A percentile compares a stretch with the other conserved stretches of the same genome.
These are phyloP conservation scores for Propsilocerus akamusi DNA, from an alignment of 1,140 invertebrate species.

Conservation along the genomic window DNA sequence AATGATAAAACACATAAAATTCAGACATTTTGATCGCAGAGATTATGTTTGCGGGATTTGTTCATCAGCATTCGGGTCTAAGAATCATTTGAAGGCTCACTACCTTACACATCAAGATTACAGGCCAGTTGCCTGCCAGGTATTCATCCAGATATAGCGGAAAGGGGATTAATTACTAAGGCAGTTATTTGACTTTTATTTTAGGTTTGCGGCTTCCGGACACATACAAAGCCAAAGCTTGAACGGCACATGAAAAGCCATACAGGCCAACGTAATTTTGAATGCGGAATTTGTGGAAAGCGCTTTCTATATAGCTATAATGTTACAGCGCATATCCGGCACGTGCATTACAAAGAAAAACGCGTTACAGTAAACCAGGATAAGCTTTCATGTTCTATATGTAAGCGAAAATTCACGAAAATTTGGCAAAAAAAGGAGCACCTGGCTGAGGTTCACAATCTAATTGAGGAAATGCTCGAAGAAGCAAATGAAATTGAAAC, in stretches of 20 bases:
- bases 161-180: too few species aligned
- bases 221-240: background rate
- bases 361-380: background rate
- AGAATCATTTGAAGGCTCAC: too few species aligned
- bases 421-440: background rate
- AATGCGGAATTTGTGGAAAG: slow-evolving; percentile 57
- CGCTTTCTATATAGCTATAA: background rate
- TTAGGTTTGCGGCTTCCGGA: background rate
- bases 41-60: too few species aligned
- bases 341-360: background rate
- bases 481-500: too few species aligned
- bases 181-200: too few species aligned
- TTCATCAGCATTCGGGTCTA: too few species aligned
- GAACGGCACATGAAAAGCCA: background rate
- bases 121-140: too few species aligned
- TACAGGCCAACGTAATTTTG: slow-evolving; percentile 29
- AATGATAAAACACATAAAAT: too few species aligned
- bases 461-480: too few species aligned
- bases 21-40: too few species aligned
- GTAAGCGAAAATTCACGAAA: background rate
- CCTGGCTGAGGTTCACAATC: background rate
- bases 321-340: background rate
- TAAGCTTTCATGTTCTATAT: background rate
- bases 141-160: too few species aligned
- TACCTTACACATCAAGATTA: too few species aligned